phyloP scores from a whole-genome alignment of 2,888 invertebrate species.

The Teleiodes luculella region DNA sequence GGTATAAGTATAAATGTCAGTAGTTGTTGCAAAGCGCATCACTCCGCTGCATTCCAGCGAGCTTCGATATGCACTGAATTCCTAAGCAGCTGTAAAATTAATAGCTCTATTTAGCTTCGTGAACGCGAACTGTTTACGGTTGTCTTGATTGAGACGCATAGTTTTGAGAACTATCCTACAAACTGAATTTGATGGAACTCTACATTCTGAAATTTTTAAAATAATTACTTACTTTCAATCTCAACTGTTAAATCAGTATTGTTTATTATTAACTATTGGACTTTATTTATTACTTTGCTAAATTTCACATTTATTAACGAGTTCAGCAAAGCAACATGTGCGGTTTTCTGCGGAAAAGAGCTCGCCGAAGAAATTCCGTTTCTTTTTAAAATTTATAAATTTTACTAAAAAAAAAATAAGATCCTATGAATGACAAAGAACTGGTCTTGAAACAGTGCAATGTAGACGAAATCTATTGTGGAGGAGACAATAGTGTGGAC shows the following conservation, averaged over 20 bases:
- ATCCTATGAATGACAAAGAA: constrained; percentile 20
- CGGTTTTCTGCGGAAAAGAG: too few species aligned
- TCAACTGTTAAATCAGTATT: too few species aligned
- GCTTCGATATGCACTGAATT: constrained; percentile 43
- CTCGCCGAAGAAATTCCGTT: too few species aligned
- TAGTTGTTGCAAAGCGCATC: constrained; percentile 39
- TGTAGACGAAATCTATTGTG: constrained; percentile 56
- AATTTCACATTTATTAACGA: too few species aligned
- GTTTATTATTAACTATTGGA: too few species aligned
- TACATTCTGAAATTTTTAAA: too few species aligned
- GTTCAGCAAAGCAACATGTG: too few species aligned
- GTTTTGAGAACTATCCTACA: not conserved
- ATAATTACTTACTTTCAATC: too few species aligned
- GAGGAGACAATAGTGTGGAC: constrained; percentile 58
- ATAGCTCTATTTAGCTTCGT: constrained; percentile 44
- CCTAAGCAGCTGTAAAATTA: constrained; percentile 51
- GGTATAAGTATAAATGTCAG: constrained; percentile 36
- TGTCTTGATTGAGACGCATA: not conserved
- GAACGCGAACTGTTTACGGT: constrained; percentile 13
- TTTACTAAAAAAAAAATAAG: not conserved
- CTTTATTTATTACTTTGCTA: too few species aligned
- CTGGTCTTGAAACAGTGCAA: constrained; percentile 49
- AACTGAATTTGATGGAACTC: not conserved
- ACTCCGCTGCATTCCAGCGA: constrained; percentile 38
- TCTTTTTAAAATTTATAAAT: too few species aligned